Evolutionary conservation across 2,113 vertebrate genomes (phyloP), one percentile per base, ranked within the genome.

Genomic region (Archocentrus centrarchus): DNA sequence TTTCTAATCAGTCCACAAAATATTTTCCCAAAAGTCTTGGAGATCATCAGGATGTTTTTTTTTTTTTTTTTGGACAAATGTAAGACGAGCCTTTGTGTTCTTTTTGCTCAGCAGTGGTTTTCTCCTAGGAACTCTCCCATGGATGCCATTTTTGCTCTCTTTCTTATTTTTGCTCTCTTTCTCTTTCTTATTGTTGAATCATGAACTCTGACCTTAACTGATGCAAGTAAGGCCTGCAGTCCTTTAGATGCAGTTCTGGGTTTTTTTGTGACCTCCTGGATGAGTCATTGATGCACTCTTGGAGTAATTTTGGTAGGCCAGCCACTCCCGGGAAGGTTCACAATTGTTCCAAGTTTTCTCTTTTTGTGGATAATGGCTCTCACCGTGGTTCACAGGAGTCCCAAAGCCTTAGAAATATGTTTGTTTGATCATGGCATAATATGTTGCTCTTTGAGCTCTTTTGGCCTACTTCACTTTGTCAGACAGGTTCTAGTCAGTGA

Each of bases 391-490:
- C 63, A 22, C 63, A 24, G n/a, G 41, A 47, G 39, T 66, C 13
- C 7, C n/a, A 44, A 66, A 44, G n/a, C 63, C 63, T 66, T 24
- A 66, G 9, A 44, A 44, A 66, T 66, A n/a, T n/a, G 13, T 66
- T 3, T 66, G 63, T 66, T 66, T 17, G 39, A 44, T 24, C 44
- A 20, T 66, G 37, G 11, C 41, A 14, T 66, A n/a, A 66, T 66
- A 39, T 39, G 7, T 66, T 1, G 37, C n/a, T 63, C 0, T 0
- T 8, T 13, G 41, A 44, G 35, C 35, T 9, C 37, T 10, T 66
- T 66, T 3, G 24, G 63, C 39, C 39, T 15, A 66, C 63, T 44
- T 66, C 39, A 44, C 0, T 2, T 66, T 66, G 39, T 66, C 39
- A 66, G 44, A 44, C 13, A 44, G n/a, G 1, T 44, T 66, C n/a